Base-by-base conservation (phyloP, 2,888 invertebrate genomes). In the Dendrolimus pini region DNA sequence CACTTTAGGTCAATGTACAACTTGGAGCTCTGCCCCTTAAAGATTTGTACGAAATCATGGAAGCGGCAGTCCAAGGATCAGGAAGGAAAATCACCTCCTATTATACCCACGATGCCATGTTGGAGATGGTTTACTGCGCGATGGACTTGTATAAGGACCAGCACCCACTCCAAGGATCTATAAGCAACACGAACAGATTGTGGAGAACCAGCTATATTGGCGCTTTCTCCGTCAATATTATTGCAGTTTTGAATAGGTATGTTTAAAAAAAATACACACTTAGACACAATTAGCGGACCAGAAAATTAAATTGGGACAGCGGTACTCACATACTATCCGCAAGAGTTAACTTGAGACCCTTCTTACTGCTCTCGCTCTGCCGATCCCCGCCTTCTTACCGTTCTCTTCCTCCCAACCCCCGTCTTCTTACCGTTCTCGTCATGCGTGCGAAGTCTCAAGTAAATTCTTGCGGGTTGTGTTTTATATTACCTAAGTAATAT, bases 221-320 rank as follows among this genome's bases (percentile, higher is more conserved):
- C 56, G 93, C 96, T 0, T 96, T 96, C 73, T 93, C 94, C 0
- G 89, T 92, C 1, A 96, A 96, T 77, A 73, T 96, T 10, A 93
- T 93, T 30, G 95, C 94, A 42, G 93, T 95, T n/a, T 92, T 96
- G 67, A 95, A 95, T 74, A 92, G 93, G 93, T 95, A 78, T 85
- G 86, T 72, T 42, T n/a, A 30, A 30, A 30, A 30, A 6, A 30
- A 30, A 30, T 18, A 18, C 18, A 2, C 6, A 30, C 3, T 6
- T 3, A 0, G 30, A 30, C 6, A 3, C 6, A 30, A 30, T 2
- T 18, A 18, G 18, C 18, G 18, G 18, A 18, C 1, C 2, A 18
- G 30, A 30, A 30, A 30, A 30, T 3, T 30, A 30, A 30, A 30
- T 30, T 30, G 0, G 30, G 30, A 6, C 30, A 30, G 3, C 30